phyloP scores from a whole-genome alignment of 2,113 vertebrate genomes.

The Pterophyllum scalare region DNA sequence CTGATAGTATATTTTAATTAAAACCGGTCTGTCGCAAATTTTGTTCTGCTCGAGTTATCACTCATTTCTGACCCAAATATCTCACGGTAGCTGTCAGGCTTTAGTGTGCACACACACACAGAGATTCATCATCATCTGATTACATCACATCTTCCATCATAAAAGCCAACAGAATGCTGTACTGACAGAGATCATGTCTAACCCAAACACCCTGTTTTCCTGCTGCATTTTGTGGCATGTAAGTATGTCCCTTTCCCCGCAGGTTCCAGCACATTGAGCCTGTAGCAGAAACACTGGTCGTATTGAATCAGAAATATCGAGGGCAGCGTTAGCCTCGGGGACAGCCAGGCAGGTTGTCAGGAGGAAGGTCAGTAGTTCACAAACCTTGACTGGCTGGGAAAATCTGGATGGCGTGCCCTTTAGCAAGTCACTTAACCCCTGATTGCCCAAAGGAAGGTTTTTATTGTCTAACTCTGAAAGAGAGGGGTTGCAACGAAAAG shows the following conservation, averaged over 20 bases:
- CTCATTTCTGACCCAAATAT: constrained; percentile 15
- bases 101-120: background rate
- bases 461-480: background rate
- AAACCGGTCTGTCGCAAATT: background rate
- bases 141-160: constrained; percentile 13
- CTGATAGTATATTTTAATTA: background rate
- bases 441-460: background rate
- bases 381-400: constrained; percentile 39
- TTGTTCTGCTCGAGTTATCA: constrained; percentile 20
- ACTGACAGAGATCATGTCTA: constrained; percentile 3
- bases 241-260: constrained; percentile 28
- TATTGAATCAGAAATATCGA: constrained; percentile 47
- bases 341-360: constrained; percentile 50
- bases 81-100: background rate
- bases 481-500: background rate
- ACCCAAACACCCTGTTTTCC: constrained; percentile 28
- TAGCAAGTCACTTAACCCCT: constrained; percentile 60
- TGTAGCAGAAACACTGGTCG: constrained; percentile 28
- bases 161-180: constrained; percentile 2
- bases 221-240: constrained; percentile 15
- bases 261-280: constrained; percentile 53
- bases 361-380: constrained; percentile 65
- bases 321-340: constrained; percentile 41
- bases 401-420: constrained; percentile 56
- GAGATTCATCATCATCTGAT: background rate